Base-by-base conservation (phyloP, 2,888 invertebrate genomes). In the Trachelus tabidus region DNA sequence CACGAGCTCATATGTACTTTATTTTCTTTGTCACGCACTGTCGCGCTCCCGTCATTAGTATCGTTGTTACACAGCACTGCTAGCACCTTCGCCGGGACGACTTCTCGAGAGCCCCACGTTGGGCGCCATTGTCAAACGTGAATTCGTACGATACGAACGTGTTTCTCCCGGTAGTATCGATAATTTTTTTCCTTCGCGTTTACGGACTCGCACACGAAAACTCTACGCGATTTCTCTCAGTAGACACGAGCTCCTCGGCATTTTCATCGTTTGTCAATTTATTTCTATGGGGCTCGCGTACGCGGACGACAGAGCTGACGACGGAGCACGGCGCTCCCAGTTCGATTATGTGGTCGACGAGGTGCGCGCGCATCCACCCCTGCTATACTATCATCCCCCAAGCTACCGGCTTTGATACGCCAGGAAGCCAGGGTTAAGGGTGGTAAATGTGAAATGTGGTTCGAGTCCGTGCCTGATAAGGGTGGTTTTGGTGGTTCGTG, bases 291-390 rank as follows among this genome's bases (percentile, higher is more conserved):
- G 40, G 23, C 56, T 56, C 71, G 71, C 33, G 71, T 71, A 71
- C 83, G 82, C 85, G 85, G 84, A 87, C 85, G 83, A 88, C 85
- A 86, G 85, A 84, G 85, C 85, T 87, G 88, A 90, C 89, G 86
- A 86, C 88, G 86, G 88, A 89, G 85, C 89, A 86, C 89, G 90
- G 90, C 90, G 90, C 91, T 91, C 91, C 91, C 90, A 88, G 91
- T 90, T 91, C 91, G 91, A 91, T 91, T 91, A 90, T 89, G 89
- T 90, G 87, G 86, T 86, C 80, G 82, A 82, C 80, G 79, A 73
- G 76, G 76, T 79, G 91, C 91, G 90, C 89, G 87, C 90, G 90
- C 90, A 89, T 37, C 79, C 69, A 82, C 77, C 79, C 79, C 79
- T 80, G 79, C 73, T 79, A 77, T 79, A 77, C 78, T 80, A 83